Percentiles rank a stretch among this genome's conserved stretches.
Conservation (phyloP, 2,888 invertebrate genomes). For the Sialis lutaria region DNA sequence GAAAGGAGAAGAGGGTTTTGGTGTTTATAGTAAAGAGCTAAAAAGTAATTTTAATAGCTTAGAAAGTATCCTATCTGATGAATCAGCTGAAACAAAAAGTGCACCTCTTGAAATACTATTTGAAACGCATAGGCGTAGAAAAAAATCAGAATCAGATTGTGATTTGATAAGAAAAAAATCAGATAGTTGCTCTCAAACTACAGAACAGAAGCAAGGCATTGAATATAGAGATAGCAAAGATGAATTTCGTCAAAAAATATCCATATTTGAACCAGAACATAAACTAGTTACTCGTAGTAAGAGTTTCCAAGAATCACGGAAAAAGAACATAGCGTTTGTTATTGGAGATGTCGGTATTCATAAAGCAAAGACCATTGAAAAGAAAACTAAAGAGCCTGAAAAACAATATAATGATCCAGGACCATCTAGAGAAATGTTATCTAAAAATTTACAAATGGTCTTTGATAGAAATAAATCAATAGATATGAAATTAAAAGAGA, state of each 20-base stretch:
- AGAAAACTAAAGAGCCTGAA: constrained; percentile 3
- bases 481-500: background rate
- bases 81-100: constrained; percentile 59
- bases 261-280: constrained; percentile 20
- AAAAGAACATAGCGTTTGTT: constrained; percentile 21
- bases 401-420: background rate
- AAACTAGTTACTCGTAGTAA: constrained; percentile 11
- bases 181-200: too few species aligned
- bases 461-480: constrained; percentile 20
- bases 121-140: constrained; percentile 31
- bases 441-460: constrained; percentile 7
- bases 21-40: constrained; percentile 20
- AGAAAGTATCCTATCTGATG: constrained; percentile 66
- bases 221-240: constrained; percentile 20
- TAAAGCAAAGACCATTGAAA: constrained; percentile 8
- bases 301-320: constrained; percentile 8
- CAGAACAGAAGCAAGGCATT: constrained; percentile 13
- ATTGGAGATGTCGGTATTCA: constrained; percentile 14
- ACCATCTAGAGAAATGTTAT: background rate
- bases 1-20: constrained; percentile 15
- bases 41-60: constrained; percentile 58
- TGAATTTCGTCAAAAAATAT: constrained; percentile 23
- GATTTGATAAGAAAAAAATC: background rate
- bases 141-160: constrained; percentile 23
- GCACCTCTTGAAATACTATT: constrained; percentile 59